Evolutionary conservation across 2,888 invertebrate species (phyloP).

Genomic region (Rhingia campestris): DNA sequence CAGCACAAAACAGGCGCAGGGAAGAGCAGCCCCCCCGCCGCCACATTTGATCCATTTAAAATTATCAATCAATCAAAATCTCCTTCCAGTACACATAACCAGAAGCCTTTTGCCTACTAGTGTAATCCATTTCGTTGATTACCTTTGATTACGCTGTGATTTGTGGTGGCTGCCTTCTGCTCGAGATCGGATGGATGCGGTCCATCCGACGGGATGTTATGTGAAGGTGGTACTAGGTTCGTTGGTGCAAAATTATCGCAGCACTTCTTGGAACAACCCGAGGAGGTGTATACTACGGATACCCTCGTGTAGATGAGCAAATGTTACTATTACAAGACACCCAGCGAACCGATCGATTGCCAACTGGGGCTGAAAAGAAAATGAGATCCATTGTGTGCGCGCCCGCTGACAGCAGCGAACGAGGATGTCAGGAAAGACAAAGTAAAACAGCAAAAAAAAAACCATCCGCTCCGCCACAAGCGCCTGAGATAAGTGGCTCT

Average conservation of each 20-base stretch:
- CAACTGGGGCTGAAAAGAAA: conserved; percentile 33
- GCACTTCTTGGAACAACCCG: conserved; percentile 64
- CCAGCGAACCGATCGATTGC: conserved; percentile 55
- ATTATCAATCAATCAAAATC: conserved; percentile 75
- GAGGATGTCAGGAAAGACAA: conserved; percentile 59
- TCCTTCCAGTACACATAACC: conserved; percentile 70
- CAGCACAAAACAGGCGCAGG: not conserved
- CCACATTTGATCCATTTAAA: conserved; percentile 69
- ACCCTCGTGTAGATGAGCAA: conserved; percentile 55
- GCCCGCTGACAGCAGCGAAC: conserved; percentile 59
- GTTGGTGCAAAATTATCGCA: conserved; percentile 60
- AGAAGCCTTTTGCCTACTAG: conserved; percentile 74
- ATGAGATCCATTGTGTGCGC: conserved; percentile 68
- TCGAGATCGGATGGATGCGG: conserved; percentile 15
- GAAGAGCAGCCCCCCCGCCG: not conserved
- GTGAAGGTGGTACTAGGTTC: conserved; percentile 27
- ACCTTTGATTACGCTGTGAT: conserved; percentile 76
- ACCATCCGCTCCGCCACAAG: conserved; percentile 50
- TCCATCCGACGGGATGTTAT: not conserved
- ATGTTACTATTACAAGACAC: conserved; percentile 66
- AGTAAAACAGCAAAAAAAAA: conserved; percentile 9
- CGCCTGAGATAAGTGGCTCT: conserved; percentile 53
- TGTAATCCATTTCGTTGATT: conserved; percentile 76
- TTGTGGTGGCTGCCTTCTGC: conserved; percentile 72
- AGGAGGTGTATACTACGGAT: conserved; percentile 15